phyloP scores from a whole-genome alignment of 1,140 invertebrate species.

The Nephotettix cincticeps region DNA sequence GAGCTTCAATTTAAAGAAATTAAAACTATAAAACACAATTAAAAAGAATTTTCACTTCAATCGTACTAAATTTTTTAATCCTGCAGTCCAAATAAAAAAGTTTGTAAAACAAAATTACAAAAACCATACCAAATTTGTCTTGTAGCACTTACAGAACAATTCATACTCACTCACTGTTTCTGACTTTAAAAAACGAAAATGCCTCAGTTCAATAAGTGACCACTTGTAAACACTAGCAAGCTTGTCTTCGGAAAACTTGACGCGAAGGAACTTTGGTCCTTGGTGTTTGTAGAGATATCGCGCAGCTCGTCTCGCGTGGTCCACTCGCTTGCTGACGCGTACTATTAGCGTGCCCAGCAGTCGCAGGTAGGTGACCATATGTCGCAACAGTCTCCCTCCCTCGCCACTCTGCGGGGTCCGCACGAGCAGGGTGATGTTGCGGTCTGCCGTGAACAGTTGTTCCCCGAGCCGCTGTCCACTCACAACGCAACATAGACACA shows the following conservation, averaged over 20 bases:
- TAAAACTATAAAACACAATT: no score
- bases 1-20: no score
- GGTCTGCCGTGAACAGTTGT: conserved; percentile 4
- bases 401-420: neutral
- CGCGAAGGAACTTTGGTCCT: neutral
- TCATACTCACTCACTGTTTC: neutral
- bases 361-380: neutral
- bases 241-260: neutral
- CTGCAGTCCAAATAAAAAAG: no score
- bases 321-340: neutral
- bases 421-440: neutral
- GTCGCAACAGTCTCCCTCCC: neutral
- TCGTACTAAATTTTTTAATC: no score
- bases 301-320: neutral
- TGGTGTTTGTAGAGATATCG: conserved; percentile 4
- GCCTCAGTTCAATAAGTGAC: neutral
- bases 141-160: conserved; percentile 1
- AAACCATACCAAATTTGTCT: neutral
- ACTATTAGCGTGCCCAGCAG: neutral
- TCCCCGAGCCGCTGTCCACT: neutral
- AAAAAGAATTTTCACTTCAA: no score
- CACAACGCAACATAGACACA: neutral
- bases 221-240: neutral
- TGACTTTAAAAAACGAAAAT: neutral
- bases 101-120: no score